Conservation (phyloP, 1,140 invertebrate species). For the Listronotus bonariensis region DNA sequence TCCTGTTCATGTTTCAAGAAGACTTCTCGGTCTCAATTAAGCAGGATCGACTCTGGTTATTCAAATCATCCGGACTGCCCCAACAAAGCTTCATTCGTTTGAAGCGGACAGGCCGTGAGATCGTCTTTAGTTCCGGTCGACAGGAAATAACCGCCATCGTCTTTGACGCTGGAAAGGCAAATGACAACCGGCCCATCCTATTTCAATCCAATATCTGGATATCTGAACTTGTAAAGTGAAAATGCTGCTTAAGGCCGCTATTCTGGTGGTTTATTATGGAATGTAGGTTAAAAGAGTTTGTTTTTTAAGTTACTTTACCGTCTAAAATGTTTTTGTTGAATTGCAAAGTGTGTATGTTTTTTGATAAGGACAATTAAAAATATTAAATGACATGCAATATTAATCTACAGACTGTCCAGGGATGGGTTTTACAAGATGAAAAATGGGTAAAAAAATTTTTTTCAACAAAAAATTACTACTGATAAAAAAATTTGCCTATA, state of each 20-base stretch:
- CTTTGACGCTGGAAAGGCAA: conserved; percentile 35
- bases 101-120: conserved; percentile 30
- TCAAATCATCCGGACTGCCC: conserved; percentile 34
- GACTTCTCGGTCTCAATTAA: conserved; percentile 33
- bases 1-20: conserved; percentile 18
- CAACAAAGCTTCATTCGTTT: conserved; percentile 27
- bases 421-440: too few species aligned
- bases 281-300: too few species aligned
- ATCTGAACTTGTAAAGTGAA: conserved; percentile 18
- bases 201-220: conserved; percentile 35
- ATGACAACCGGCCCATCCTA: conserved; percentile 32
- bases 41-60: conserved; percentile 29
- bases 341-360: too few species aligned
- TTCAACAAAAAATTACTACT: too few species aligned
- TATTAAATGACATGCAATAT: too few species aligned
- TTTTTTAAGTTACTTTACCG: too few species aligned
- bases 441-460: too few species aligned
- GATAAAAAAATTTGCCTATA: too few species aligned
- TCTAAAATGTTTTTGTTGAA: too few species aligned
- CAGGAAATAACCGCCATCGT: conserved; percentile 28
- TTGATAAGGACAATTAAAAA: too few species aligned
- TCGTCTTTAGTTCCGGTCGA: conserved; percentile 36
- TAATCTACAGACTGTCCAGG: too few species aligned
- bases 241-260: conserved; percentile 6
- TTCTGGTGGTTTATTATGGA: conserved; percentile 9